Conservation (phyloP, 2,797 vertebrate genomes). For the Falco naumanni region DNA sequence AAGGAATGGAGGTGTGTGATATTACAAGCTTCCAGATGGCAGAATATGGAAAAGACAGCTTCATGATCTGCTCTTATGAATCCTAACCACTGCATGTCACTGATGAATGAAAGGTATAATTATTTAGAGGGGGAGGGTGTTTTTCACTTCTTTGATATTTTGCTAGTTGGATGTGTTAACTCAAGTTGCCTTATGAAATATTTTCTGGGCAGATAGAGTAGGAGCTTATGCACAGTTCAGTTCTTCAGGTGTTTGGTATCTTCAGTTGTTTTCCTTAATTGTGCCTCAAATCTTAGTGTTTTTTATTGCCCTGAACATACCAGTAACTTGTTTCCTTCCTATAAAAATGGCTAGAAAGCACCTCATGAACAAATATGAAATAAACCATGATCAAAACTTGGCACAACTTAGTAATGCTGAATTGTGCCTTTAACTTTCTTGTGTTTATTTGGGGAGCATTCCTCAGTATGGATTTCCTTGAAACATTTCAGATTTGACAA, state of each 20-base stretch:
- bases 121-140: neutral
- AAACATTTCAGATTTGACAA: neutral
- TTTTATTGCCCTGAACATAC: neutral
- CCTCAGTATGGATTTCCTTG: neutral
- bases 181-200: neutral
- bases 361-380: neutral
- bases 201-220: neutral
- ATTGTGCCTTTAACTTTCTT: neutral
- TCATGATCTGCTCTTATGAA: neutral
- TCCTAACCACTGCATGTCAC: neutral
- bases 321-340: neutral
- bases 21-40: neutral
- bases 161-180: neutral
- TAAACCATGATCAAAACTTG: neutral
- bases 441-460: neutral
- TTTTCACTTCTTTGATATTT: neutral
- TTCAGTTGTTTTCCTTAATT: neutral
- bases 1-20: neutral
- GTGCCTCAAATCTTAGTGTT: neutral
- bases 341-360: neutral
- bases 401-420: neutral
- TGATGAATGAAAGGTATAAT: neutral
- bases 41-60: neutral
- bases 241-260: neutral
- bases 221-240: neutral